phyloP scores from a whole-genome alignment of 2,888 invertebrate species.

The Drepana falcataria region DNA sequence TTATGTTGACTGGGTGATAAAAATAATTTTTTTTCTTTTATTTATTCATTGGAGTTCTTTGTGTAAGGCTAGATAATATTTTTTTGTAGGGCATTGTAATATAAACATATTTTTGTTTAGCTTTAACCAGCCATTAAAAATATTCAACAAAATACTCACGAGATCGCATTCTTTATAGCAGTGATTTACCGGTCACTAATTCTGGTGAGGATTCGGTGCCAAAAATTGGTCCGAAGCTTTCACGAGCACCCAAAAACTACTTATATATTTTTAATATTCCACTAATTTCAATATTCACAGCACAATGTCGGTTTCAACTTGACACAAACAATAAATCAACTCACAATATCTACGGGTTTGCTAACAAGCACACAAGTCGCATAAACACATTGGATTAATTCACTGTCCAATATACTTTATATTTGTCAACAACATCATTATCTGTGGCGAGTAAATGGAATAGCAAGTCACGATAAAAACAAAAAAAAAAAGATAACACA shows the following conservation, averaged over 20 bases:
- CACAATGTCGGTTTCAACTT: no score
- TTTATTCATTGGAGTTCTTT: no score
- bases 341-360: not conserved
- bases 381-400: no score
- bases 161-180: conserved; percentile 14
- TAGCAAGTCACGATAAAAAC: not conserved
- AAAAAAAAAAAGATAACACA: not conserved
- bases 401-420: no score
- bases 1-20: no score
- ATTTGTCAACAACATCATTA: no score
- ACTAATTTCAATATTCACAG: not conserved
- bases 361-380: no score
- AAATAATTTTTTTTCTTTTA: no score
- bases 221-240: conserved; percentile 8
- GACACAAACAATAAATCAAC: not conserved
- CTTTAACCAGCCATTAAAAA: no score
- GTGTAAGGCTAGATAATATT: no score
- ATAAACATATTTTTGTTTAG: not conserved
- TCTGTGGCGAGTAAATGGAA: not conserved
- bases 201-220: conserved; percentile 12
- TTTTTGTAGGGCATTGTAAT: no score
- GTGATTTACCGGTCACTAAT: conserved; percentile 9
- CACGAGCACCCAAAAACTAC: conserved; percentile 2
- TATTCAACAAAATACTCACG: conserved; percentile 14
- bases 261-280: conserved; percentile 5